Percentiles rank a stretch among this genome's conserved stretches.
These are phyloP conservation scores for Phengaris arion DNA, from an alignment of 2,888 invertebrate genomes.

Conservation along the genomic window DNA sequence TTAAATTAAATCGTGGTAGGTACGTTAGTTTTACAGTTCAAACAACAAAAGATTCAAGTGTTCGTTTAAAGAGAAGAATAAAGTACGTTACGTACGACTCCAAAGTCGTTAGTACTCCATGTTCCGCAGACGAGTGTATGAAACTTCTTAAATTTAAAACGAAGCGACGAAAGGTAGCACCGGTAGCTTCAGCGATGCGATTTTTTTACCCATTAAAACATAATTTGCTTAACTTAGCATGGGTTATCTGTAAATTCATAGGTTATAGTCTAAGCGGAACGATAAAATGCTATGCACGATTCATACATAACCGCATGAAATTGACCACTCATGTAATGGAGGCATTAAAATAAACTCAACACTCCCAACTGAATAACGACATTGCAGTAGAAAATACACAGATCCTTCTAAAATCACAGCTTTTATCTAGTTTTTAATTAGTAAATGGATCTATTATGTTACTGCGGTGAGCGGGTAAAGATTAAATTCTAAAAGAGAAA, in stretches of 20 bases:
- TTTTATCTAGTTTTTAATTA: slow-evolving; percentile 68
- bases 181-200: slow-evolving; percentile 36
- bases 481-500: slow-evolving; percentile 58
- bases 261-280: neutral
- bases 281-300: neutral
- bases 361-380: slow-evolving; percentile 55
- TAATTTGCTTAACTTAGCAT: neutral
- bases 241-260: neutral
- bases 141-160: slow-evolving; percentile 70
- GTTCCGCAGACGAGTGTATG: slow-evolving; percentile 63
- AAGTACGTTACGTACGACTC: no score
- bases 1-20: slow-evolving; percentile 58
- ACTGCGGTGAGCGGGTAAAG: slow-evolving; percentile 52
- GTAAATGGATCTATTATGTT: slow-evolving; percentile 73
- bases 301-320: neutral
- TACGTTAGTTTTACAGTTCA: slow-evolving; percentile 67
- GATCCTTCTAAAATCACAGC: neutral
- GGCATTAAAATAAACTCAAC: slow-evolving; percentile 42
- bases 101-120: slow-evolving; percentile 61
- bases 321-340: slow-evolving; percentile 42
- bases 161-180: slow-evolving; percentile 57
- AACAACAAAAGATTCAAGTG: slow-evolving; percentile 65
- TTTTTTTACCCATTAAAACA: slow-evolving; percentile 41
- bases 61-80: slow-evolving; percentile 54
- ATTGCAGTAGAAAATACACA: slow-evolving; percentile 43